Percentiles rank a stretch among this genome's conserved stretches.
phyloP scores from a whole-genome alignment of 2,113 vertebrate genomes.

The Cariama cristata region DNA sequence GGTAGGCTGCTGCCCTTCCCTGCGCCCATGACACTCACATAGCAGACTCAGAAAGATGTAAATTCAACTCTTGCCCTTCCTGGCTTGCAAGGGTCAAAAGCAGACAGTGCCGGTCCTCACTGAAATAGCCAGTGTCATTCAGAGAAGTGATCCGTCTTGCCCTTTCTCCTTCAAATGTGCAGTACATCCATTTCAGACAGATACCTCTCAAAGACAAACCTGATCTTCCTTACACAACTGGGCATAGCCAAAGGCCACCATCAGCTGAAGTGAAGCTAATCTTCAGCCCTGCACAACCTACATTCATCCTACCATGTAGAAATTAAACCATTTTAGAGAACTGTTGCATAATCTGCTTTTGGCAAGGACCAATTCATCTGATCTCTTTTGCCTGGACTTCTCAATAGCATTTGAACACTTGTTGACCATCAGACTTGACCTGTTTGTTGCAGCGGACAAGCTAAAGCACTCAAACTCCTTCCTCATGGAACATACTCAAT shows the following conservation, averaged over 20 bases:
- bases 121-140: not conserved
- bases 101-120: not conserved
- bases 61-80: not conserved
- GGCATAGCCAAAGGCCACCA: not conserved
- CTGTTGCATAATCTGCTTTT: not conserved
- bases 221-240: not conserved
- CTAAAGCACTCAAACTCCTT: not conserved
- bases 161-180: not conserved
- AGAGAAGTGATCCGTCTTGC: not conserved
- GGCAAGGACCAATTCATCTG: not conserved
- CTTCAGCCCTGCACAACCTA: not conserved
- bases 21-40: fast-evolving
- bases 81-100: not conserved
- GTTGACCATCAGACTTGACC: not conserved
- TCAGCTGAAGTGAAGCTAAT: not conserved
- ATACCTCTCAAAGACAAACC: not conserved
- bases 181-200: not conserved
- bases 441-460: not conserved
- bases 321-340: not conserved
- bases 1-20: not conserved
- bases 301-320: not conserved
- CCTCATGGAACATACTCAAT: not conserved
- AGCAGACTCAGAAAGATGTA: not conserved
- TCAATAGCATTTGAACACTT: not conserved
- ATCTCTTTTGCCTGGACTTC: not conserved